These are phyloP conservation scores for Chlorocebus sabaeus DNA, from an alignment of 2,113 vertebrate genomes.

Conservation along the genomic window DNA sequence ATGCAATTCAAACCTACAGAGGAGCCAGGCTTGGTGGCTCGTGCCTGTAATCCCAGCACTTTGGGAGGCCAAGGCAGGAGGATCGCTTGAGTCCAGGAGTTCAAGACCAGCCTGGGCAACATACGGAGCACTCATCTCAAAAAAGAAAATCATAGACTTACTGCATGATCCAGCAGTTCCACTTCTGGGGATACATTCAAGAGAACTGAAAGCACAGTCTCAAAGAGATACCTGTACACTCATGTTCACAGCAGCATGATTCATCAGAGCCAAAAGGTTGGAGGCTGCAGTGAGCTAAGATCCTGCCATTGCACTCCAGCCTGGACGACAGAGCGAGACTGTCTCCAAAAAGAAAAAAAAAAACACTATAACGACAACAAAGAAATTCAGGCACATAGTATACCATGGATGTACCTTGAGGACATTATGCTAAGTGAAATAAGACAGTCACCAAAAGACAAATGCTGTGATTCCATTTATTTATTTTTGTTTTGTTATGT, in stretches of 20 bases:
- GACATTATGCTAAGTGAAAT: not conserved
- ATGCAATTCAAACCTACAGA: not conserved
- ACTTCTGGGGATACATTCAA: not conserved
- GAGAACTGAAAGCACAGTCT: not conserved
- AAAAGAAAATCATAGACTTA: not conserved
- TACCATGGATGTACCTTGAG: not conserved
- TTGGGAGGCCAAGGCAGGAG: not conserved
- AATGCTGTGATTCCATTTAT: not conserved
- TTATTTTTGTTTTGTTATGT: too few relatives aligned
- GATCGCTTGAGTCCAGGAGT: not conserved
- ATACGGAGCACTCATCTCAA: not conserved
- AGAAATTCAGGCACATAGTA: not conserved
- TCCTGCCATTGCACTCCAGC: too few relatives aligned
- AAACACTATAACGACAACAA: too few relatives aligned
- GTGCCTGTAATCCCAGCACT: not conserved
- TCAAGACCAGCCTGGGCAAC: not conserved
- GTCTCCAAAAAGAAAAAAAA: not conserved
- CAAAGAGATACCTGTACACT: not conserved
- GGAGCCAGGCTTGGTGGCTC: not conserved
- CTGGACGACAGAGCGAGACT: too few relatives aligned
- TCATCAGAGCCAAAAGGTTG: not conserved
- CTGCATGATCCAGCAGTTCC: not conserved
- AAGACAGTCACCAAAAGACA: not conserved
- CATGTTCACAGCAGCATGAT: not conserved
- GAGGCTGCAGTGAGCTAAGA: too few relatives aligned